Evolutionary conservation across 2,113 vertebrate genomes (phyloP).

Genomic region (Gadus chalcogrammus): DNA sequence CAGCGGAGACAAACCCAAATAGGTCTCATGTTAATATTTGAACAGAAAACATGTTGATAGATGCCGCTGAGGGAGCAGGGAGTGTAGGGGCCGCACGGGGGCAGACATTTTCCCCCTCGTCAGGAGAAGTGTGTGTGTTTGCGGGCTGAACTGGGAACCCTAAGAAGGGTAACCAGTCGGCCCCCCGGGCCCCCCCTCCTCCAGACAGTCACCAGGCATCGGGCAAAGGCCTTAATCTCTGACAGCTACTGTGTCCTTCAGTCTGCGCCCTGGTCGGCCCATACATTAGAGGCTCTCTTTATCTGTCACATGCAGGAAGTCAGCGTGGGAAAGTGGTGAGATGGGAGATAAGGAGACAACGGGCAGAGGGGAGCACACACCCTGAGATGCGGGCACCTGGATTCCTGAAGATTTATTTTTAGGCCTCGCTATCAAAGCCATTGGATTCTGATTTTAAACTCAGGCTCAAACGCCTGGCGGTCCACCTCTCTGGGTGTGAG

Average conservation of each 20-base stretch:
- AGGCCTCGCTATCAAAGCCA: background rate
- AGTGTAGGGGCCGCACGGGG: background rate
- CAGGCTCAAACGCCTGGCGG: background rate
- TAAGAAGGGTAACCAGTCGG: background rate
- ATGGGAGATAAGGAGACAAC: slow-evolving; percentile 29
- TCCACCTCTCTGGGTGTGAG: slow-evolving; percentile 5
- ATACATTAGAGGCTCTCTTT: slow-evolving; percentile 41
- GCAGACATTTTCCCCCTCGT: too few species aligned
- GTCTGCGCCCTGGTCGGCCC: slow-evolving; percentile 23
- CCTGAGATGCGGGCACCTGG: slow-evolving; percentile 39
- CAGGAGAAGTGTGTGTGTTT: background rate
- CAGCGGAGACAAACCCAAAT: slow-evolving; percentile 47
- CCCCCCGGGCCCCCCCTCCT: background rate
- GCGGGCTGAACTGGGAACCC: background rate
- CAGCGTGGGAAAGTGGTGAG: slow-evolving; percentile 42
- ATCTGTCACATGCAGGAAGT: slow-evolving; percentile 48
- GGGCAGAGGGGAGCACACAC: slow-evolving; percentile 17
- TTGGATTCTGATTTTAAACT: background rate
- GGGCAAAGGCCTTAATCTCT: too few species aligned
- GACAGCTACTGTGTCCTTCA: slow-evolving; percentile 2
- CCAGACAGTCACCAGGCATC: too few species aligned
- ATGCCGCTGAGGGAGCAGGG: slow-evolving; percentile 23
- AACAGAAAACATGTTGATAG: slow-evolving; percentile 47
- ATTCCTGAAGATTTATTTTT: slow-evolving; percentile 14
- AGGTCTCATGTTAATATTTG: slow-evolving; percentile 45